These are phyloP conservation scores for Orientallactaga bullata DNA, from an alignment of 2,113 vertebrate genomes.

Conservation along the genomic window DNA sequence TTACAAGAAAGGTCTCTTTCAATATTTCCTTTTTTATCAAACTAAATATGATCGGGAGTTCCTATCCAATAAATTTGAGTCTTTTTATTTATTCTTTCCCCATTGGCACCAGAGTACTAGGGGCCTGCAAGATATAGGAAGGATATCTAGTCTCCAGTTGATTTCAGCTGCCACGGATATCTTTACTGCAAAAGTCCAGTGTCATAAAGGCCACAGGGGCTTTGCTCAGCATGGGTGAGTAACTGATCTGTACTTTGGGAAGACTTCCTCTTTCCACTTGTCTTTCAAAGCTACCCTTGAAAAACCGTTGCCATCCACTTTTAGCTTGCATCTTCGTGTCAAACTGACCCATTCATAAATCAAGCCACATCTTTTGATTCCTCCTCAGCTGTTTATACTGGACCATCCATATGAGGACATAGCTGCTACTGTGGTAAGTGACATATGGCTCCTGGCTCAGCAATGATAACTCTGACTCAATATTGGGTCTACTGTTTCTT, in stretches of 20 bases:
- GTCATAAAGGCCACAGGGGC: neutral
- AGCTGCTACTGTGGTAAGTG: neutral
- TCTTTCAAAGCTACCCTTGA: neutral
- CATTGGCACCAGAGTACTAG: neutral
- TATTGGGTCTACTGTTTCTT: neutral
- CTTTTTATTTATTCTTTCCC: neutral
- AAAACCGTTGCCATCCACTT: neutral
- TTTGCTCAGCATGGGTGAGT: neutral
- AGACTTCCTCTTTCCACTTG: neutral
- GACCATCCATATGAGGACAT: neutral
- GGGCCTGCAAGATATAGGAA: neutral
- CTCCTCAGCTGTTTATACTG: neutral
- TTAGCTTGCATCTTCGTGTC: neutral
- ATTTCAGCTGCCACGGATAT: neutral
- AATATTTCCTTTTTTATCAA: slow-evolving; percentile 20
- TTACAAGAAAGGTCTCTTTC: neutral
- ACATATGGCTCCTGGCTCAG: neutral
- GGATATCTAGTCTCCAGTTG: neutral
- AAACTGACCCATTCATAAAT: neutral
- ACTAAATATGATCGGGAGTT: neutral
- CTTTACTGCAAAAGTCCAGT: neutral
- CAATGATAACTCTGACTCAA: neutral
- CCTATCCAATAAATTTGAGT: neutral
- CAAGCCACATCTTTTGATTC: neutral
- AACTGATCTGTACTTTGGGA: neutral